A percentile compares a stretch with the other conserved stretches of the same genome.
These are phyloP conservation scores for Macaria notata DNA, from an alignment of 2,888 invertebrate genomes.

Conservation along the genomic window DNA sequence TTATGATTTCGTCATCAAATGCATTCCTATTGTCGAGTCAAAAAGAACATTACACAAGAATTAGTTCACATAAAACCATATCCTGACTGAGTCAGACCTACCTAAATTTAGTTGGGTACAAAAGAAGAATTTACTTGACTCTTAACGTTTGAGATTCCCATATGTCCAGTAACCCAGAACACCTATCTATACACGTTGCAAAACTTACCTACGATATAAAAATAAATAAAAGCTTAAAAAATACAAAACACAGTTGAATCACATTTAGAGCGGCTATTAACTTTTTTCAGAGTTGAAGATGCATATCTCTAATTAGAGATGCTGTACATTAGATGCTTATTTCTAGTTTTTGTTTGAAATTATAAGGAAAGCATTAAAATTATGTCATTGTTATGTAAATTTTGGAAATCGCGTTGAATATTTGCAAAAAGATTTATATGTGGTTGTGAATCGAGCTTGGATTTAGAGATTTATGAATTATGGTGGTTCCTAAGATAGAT, in stretches of 20 bases:
- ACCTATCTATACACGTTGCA: no score
- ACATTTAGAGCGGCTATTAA: constrained; percentile 6
- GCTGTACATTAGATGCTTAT: constrained; percentile 3
- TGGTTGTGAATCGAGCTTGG: no score
- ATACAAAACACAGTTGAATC: constrained; percentile 11
- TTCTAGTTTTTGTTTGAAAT: not conserved
- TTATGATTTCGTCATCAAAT: no score
- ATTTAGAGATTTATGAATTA: constrained; percentile 9
- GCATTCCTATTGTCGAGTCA: no score
- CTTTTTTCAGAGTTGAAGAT: constrained; percentile 6
- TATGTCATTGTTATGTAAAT: constrained; percentile 23
- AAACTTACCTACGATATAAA: constrained; percentile 2
- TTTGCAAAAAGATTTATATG: no score
- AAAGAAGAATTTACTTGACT: no score
- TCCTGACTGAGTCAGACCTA: no score
- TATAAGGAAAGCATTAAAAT: constrained; percentile 9
- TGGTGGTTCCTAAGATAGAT: not conserved
- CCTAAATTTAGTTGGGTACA: no score
- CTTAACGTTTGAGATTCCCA: not conserved
- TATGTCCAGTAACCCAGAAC: no score
- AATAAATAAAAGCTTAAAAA: constrained; percentile 20
- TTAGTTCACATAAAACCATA: no score
- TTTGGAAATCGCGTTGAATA: no score
- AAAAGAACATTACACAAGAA: no score
- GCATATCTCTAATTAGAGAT: constrained; percentile 10